Percentiles rank a stretch among this genome's conserved stretches.
These are phyloP conservation scores for Acleris literana DNA, from an alignment of 2,888 invertebrate species.

Conservation along the genomic window DNA sequence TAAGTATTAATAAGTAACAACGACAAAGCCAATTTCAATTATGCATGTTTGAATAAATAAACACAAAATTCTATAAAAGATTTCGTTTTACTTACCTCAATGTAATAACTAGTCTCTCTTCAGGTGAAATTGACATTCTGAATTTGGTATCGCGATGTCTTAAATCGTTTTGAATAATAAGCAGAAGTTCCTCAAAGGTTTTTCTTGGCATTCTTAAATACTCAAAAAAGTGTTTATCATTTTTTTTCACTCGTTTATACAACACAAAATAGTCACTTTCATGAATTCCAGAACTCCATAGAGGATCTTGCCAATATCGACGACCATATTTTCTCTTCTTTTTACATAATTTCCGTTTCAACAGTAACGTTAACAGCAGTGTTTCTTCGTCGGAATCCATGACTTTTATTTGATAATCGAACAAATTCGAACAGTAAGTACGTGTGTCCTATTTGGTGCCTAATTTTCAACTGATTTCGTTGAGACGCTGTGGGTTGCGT, in stretches of 20 bases:
- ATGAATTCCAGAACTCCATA: slow-evolving; percentile 19
- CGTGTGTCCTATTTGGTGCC: neutral
- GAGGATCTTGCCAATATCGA: slow-evolving; percentile 13
- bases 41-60: slow-evolving; percentile 6
- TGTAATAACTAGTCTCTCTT: slow-evolving; percentile 27
- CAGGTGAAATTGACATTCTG: slow-evolving; percentile 21
- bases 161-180: slow-evolving; percentile 6
- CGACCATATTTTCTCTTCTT: too few relatives aligned
- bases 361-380: too few relatives aligned
- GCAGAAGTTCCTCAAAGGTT: slow-evolving; percentile 15
- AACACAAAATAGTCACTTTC: slow-evolving; percentile 29
- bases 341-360: too few relatives aligned
- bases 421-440: neutral
- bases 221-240: slow-evolving; percentile 23
- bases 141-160: slow-evolving; percentile 2
- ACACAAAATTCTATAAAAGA: neutral
- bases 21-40: slow-evolving; percentile 9
- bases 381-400: too few relatives aligned
- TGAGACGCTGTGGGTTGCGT: too few relatives aligned
- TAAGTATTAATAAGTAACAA: slow-evolving; percentile 11
- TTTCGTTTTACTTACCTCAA: slow-evolving; percentile 15
- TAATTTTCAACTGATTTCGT: neutral
- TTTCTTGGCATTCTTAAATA: slow-evolving; percentile 27
- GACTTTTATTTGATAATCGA: too few relatives aligned
- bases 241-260: slow-evolving; percentile 28